These are phyloP conservation scores for Pseudomyrmex pallidus DNA, from an alignment of 1,140 invertebrate species.

Conservation along the genomic window DNA sequence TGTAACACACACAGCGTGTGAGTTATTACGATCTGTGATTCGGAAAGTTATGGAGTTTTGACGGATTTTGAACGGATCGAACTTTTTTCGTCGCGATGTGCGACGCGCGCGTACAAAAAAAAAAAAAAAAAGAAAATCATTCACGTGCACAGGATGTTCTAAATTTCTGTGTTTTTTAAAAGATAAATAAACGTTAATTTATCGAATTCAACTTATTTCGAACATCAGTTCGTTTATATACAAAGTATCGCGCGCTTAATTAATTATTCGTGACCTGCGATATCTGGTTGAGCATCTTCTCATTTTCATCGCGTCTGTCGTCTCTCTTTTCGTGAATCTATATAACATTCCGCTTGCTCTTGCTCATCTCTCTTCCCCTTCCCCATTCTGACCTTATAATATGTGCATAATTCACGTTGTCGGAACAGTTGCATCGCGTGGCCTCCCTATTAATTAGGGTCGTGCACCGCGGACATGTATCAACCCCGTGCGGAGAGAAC, in stretches of 20 bases:
- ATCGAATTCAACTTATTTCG: neutral
- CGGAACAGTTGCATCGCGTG: constrained; percentile 83
- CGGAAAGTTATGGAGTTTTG: neutral
- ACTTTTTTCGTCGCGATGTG: too few species aligned
- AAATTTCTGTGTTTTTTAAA: too few species aligned
- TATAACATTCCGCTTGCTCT: constrained; percentile 21
- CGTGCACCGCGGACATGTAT: constrained; percentile 82
- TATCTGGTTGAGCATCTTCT: neutral
- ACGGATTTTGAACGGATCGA: neutral
- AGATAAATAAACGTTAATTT: neutral
- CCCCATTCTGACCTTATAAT: constrained; percentile 45
- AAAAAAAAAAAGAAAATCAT: too few species aligned
- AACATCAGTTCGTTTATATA: neutral
- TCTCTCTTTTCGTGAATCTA: constrained; percentile 25
- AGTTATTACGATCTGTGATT: constrained; percentile 6
- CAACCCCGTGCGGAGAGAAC: constrained; percentile 74
- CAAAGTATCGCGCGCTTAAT: neutral
- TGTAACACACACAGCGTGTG: neutral
- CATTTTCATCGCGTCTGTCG: constrained; percentile 20
- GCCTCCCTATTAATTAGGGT: constrained; percentile 84
- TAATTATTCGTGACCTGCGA: constrained; percentile 19
- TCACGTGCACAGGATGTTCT: too few species aligned
- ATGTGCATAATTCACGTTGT: constrained; percentile 80
- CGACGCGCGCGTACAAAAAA: neutral
- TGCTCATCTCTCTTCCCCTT: constrained; percentile 44